Evolutionary conservation across 2,888 invertebrate genomes (phyloP), one percentile per base, ranked within the genome.

Genomic region (Empis livida): DNA sequence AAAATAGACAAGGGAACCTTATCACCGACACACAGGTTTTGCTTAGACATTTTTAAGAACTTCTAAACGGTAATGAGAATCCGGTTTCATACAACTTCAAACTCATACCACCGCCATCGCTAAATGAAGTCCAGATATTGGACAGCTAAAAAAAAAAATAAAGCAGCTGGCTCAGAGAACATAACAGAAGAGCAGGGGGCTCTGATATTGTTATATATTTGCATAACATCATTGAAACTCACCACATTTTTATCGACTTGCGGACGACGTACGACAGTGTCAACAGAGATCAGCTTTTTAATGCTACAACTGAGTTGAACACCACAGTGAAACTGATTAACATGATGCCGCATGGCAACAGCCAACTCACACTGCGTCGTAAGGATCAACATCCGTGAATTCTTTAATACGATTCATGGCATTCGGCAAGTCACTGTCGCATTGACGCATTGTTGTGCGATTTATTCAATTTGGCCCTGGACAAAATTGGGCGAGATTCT

Each of bases 191-290:
- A 46, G 27, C 35, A 11, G 47, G 40, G 10, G 43, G 27, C 37
- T 38, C 40, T 23, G n/a, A 35, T 40, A 37, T 50, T 6, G 13
- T 44, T 44, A 35, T 3, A 31, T 16, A 16, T 44, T 16, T 44
- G 37, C 37, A 37, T 35, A 5, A 14, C 8, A 44, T 30, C 11
- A 23, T 37, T 9, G 32, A 32, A 31, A 43, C 47, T 43, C 43
- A 32, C 37, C 35, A 35, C 40, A 14, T 42, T n/a, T 47, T 47
- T 13, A 32, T 47, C 38, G 47, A 47, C 20, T 47, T 38, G 14
- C 20, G 42, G n/a, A 42, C 46, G 6, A 42, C 46, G n/a, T n/a
- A n/a, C n/a, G 46, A 46, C n/a, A 46, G 46, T 20, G 20, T 42
- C 35, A 32, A 42, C 9, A n/a, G 46, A 10, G 10, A 30, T n/a